Evolutionary conservation across 2,113 vertebrate genomes (phyloP).

Genomic region (Vidua macroura): DNA sequence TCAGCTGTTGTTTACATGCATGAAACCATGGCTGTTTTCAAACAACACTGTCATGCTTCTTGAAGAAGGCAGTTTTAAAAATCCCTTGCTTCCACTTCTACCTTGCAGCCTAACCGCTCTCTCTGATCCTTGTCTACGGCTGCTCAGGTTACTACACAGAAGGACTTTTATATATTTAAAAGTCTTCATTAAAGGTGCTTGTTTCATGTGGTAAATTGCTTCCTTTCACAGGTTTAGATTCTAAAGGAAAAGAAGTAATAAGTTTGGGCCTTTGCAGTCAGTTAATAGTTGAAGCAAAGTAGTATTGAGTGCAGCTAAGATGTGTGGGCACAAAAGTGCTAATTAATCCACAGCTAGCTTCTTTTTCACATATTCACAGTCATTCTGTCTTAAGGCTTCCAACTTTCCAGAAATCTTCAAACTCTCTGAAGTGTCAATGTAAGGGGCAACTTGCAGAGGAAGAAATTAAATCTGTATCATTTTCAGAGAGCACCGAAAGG

Average conservation of each 20-base stretch:
- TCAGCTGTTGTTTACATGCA: background rate
- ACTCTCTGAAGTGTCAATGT: background rate
- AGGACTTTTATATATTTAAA: background rate
- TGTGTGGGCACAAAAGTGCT: background rate
- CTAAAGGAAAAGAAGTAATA: background rate
- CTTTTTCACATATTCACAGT: background rate
- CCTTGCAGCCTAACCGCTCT: background rate
- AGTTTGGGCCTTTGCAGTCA: background rate
- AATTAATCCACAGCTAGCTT: background rate
- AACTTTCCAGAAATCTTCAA: background rate
- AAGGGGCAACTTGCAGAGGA: background rate
- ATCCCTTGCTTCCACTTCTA: background rate
- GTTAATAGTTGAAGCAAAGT: background rate
- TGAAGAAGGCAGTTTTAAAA: background rate
- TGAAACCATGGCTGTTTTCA: conserved; percentile 10
- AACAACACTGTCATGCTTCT: background rate
- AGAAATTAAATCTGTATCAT: conserved; percentile 16
- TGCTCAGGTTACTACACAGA: background rate
- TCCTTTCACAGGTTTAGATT: background rate
- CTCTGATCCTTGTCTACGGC: background rate
- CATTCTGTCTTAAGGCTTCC: background rate
- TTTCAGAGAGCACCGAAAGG: background rate
- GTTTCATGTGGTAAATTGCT: background rate
- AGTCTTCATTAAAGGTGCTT: background rate
- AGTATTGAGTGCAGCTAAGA: background rate